Evolutionary conservation across 2,797 vertebrate genomes (phyloP).

Genomic region (Gymnocypris eckloni): DNA sequence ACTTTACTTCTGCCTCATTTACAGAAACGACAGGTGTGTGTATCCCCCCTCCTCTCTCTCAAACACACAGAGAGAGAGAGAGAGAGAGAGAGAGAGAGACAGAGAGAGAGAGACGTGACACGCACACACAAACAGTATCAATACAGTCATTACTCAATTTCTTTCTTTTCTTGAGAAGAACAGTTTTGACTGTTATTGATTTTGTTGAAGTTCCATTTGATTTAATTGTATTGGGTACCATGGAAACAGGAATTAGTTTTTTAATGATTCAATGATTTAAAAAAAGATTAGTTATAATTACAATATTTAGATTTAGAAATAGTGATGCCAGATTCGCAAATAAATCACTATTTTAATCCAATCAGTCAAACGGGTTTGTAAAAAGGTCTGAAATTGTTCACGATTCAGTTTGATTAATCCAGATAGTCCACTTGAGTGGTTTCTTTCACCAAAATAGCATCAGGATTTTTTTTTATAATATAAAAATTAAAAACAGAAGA

Average conservation of each 20-base stretch:
- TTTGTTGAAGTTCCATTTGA: constrained; percentile 1
- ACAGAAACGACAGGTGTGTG: constrained; percentile 40
- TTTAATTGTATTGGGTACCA: constrained; percentile 33
- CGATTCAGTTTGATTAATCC: background rate
- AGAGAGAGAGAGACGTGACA: too few species aligned
- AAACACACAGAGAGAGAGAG: background rate
- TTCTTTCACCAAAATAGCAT: background rate
- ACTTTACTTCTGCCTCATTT: constrained; percentile 62
- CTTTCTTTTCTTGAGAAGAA: background rate
- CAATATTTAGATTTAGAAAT: background rate
- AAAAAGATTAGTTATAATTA: background rate
- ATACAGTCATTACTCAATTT: constrained; percentile 17
- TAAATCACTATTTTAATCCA: background rate
- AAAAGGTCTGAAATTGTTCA: background rate
- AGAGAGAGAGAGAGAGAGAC: too few species aligned
- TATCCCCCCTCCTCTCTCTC: background rate
- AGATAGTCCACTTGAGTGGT: background rate
- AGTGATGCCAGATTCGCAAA: background rate
- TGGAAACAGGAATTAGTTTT: background rate
- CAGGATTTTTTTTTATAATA: background rate
- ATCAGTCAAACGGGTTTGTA: background rate
- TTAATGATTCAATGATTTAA: background rate
- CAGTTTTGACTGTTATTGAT: background rate
- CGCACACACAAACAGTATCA: background rate
- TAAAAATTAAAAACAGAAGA: background rate